Conservation (phyloP, 2,888 invertebrate species). For the Abrostola triplasia region DNA sequence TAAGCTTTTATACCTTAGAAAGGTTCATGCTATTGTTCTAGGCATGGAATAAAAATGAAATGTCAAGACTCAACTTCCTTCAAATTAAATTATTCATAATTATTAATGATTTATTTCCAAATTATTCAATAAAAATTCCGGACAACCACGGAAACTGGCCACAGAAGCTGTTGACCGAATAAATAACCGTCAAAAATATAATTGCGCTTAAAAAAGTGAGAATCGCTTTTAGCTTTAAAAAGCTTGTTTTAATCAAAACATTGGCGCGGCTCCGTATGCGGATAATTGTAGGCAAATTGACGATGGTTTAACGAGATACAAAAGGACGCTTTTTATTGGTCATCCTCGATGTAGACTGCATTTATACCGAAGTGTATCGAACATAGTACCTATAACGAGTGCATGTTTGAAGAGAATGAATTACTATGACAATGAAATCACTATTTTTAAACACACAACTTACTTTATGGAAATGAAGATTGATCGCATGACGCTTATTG, state of each 20-base stretch:
- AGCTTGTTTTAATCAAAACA: slow-evolving; percentile 74
- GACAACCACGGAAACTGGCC: slow-evolving; percentile 33
- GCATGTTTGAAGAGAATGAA: too few species aligned
- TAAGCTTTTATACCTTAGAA: too few species aligned
- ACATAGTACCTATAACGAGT: too few species aligned
- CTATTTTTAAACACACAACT: background rate
- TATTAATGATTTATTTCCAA: slow-evolving; percentile 1
- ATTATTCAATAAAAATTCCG: slow-evolving; percentile 9
- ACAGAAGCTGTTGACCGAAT: slow-evolving; percentile 44
- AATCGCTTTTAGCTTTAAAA: slow-evolving; percentile 59
- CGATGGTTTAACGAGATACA: slow-evolving; percentile 73
- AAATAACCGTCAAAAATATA: slow-evolving; percentile 52
- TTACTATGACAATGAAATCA: too few species aligned
- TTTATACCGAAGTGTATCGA: slow-evolving; percentile 62
- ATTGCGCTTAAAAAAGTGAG: slow-evolving; percentile 48
- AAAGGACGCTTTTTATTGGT: slow-evolving; percentile 69
- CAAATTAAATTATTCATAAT: background rate
- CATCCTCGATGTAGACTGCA: slow-evolving; percentile 42
- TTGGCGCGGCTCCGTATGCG: slow-evolving; percentile 70
- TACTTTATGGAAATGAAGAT: background rate
- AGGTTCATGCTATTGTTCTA: too few species aligned
- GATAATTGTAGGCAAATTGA: slow-evolving; percentile 84
- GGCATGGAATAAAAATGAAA: too few species aligned
- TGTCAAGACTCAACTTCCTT: background rate
- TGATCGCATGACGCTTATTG: too few species aligned